Evolutionary conservation across 2,113 vertebrate species (phyloP), one percentile per base, ranked within the genome.

Genomic region (Ginglymostoma cirratum): DNA sequence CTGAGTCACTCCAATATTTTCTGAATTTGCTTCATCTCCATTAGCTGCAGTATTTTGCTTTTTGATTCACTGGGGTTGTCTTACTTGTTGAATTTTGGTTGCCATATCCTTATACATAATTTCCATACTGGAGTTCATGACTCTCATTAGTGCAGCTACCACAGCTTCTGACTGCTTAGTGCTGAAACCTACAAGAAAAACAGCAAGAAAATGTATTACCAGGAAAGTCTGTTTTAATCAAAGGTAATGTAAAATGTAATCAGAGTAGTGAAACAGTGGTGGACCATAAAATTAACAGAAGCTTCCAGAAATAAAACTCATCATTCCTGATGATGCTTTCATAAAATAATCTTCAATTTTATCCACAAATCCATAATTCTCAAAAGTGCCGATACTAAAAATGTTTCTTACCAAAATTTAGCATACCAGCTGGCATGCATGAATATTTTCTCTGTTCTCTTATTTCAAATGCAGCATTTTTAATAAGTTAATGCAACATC

Each of bases 71-170:
- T 70, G 38, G 66, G 34, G 67, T 10, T 70, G 52, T 6, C 96
- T 97, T 96, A 99, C 99, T 98, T 99, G 99, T 96, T 99, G 98
- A 93, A 98, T 97, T 97, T 99, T 99, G 96, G 98, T 99, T 86
- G 99, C 98, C 98, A 99, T 99, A 96, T 99, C 99, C 93, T 97
- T 97, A 95, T 99, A 98, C 96, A 99, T 96, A 42, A 98, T 72
- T 2, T 99, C 98, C 98, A 99, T 98, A 97, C 98, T 99, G 96
- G 97, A 97, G 87, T 98, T 98, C 2, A 98, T 98, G 96, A 98
- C 99, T 97, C 97, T 98, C 96, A 99, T 96, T 96, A 99, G 96
- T 0, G 98, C 97, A 96, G 98, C 98, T 0, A 99, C 98, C 93
- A 99, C 96, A 86, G 98, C 97, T 97, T 99, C 99, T 0, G 99